phyloP scores from a whole-genome alignment of 2,888 invertebrate genomes.

The Cremastobaeus sp. region DNA sequence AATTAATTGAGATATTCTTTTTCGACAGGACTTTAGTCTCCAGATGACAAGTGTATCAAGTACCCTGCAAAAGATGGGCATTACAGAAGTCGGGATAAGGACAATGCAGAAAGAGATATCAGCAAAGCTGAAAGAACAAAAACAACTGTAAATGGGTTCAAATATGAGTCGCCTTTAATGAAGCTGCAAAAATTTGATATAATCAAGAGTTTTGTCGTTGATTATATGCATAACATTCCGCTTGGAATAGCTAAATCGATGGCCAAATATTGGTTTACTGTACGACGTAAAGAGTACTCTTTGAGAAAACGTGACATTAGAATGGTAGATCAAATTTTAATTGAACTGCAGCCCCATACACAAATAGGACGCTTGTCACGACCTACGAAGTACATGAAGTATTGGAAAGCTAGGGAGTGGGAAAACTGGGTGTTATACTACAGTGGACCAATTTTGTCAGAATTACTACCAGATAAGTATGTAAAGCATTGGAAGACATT shows the following conservation, averaged over 20 bases:
- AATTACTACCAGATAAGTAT: background rate
- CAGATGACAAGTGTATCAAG: background rate
- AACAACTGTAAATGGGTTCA: background rate
- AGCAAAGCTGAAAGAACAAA: background rate
- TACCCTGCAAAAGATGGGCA: background rate
- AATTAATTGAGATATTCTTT: too few species aligned
- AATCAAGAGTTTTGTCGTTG: background rate
- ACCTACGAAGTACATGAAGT: background rate
- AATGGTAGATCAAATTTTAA: background rate
- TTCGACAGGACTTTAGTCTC: background rate
- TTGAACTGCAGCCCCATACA: background rate
- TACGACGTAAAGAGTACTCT: background rate
- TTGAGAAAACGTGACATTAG: background rate
- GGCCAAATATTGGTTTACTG: background rate
- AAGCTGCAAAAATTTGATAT: conserved; percentile 1
- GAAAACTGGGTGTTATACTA: too few species aligned
- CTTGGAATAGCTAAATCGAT: background rate
- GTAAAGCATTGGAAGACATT: conserved; percentile 7
- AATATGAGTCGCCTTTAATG: background rate
- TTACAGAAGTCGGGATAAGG: background rate
- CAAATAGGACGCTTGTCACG: conserved; percentile 2
- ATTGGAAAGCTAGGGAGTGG: background rate
- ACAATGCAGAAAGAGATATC: background rate
- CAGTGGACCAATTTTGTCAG: background rate
- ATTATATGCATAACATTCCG: conserved; percentile 1